These are phyloP conservation scores for Xylocopa sonorina DNA, from an alignment of 1,140 invertebrate genomes.

Conservation along the genomic window DNA sequence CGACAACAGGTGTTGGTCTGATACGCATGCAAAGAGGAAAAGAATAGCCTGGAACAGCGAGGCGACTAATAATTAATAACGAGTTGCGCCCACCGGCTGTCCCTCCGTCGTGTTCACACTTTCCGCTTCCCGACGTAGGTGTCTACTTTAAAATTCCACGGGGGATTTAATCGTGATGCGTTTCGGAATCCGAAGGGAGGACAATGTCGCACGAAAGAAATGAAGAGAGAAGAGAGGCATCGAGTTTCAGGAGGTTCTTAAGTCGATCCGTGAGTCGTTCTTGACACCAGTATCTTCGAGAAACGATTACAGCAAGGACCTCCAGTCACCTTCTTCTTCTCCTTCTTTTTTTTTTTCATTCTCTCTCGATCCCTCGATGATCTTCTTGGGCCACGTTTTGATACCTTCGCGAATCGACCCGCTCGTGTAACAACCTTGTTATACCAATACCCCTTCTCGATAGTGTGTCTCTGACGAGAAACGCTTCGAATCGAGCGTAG, in stretches of 20 bases:
- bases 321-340: not conserved
- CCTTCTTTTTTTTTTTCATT: no score
- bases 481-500: no score
- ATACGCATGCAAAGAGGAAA: not conserved
- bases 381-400: not conserved
- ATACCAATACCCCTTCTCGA: no score
- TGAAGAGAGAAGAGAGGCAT: slow-evolving; percentile 49
- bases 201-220: slow-evolving; percentile 58
- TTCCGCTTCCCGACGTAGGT: slow-evolving; percentile 52
- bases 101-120: slow-evolving; percentile 49
- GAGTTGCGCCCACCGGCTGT: slow-evolving; percentile 3
- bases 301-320: slow-evolving; percentile 37
- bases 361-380: no score
- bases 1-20: slow-evolving; percentile 10
- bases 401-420: no score
- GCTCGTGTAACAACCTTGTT: no score
- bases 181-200: slow-evolving; percentile 57
- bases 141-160: slow-evolving; percentile 57
- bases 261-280: slow-evolving; percentile 61
- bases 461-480: no score
- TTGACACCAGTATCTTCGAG: slow-evolving; percentile 60
- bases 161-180: slow-evolving; percentile 61
- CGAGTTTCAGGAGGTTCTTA: slow-evolving; percentile 62
- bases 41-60: not conserved
- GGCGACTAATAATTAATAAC: slow-evolving; percentile 37